A percentile compares a stretch with the other conserved stretches of the same genome.
phyloP scores from a whole-genome alignment of 2,888 invertebrate species.

The Alcis repandata region DNA sequence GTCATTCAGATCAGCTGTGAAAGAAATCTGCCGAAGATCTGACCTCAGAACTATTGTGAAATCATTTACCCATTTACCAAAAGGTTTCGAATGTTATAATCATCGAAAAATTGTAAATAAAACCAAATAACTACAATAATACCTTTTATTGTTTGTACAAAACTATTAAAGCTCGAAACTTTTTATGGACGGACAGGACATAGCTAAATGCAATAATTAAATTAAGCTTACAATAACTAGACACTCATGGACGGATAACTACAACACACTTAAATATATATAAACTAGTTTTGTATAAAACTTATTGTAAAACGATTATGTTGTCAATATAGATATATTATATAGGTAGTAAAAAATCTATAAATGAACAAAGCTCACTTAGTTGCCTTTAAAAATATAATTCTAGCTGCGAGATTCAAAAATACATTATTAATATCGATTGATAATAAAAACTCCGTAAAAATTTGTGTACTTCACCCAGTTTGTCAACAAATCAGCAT shows the following conservation, averaged over 20 bases:
- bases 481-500: no score
- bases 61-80: slow-evolving; percentile 66
- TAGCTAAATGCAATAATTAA: slow-evolving; percentile 14
- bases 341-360: not conserved
- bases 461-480: no score
- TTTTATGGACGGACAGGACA: slow-evolving; percentile 34
- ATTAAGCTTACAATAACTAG: slow-evolving; percentile 54
- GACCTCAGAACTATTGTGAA: slow-evolving; percentile 70
- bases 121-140: slow-evolving; percentile 37
- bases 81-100: slow-evolving; percentile 72
- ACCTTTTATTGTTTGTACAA: slow-evolving; percentile 37
- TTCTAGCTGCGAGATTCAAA: no score
- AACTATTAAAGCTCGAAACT: slow-evolving; percentile 42
- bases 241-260: slow-evolving; percentile 38
- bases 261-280: not conserved
- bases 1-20: slow-evolving; percentile 56
- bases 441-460: no score
- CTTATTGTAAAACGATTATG: not conserved
- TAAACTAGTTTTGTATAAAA: not conserved
- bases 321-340: not conserved
- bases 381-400: no score
- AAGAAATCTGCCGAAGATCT: slow-evolving; percentile 68
- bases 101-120: slow-evolving; percentile 53
- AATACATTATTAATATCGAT: no score
- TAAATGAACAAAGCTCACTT: no score